Base-by-base conservation (phyloP, 2,113 vertebrate species). In the Taurulus bubalis region DNA sequence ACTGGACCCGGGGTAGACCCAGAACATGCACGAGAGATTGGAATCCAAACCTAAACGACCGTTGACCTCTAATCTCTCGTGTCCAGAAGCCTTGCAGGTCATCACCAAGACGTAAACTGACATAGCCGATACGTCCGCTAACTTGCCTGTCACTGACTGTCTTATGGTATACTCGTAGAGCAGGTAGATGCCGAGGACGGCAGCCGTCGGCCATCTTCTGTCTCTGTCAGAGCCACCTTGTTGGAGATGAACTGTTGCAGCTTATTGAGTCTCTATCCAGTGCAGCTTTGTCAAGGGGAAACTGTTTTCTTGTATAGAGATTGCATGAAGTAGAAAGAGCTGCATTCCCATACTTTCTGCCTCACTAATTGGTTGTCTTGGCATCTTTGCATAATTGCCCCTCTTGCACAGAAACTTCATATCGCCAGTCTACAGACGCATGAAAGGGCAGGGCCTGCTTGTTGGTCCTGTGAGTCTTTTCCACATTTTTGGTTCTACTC, bases 141-240 rank as follows among this genome's bases (percentile, higher is more conserved):
- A 64, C 67, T 34, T n/a, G 11, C 14, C 53, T 16, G 75, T 85
- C 82, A 75, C 28, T 24, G 45, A 20, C 55, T 64, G 67, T 67
- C 68, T 73, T 60, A 42, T 78, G 64, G 26, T 70, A 22, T 20
- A 18, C 16, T 77, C 51, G 30, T 24, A 0, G 11, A 66, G 45
- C 59, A 63, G 60, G 40, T 32, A 75, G 65, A 79, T 81, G 71
- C 40, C 53, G n/a, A 73, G 80, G 66, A 70, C 60, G 32, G 32
- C 18, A 66, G 63, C 0, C 34, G 47, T 34, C 73, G 53, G 45
- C 36, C 75, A 18, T 80, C 70, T 72, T 30, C 22, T 28, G 56
- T 24, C 24, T 70, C 72, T 26, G 51, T 12, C 71, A 20, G 45
- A 71, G 22, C 47, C 38, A 9, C 47, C 42, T 45, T 71, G 77